Percentiles rank a stretch among this genome's conserved stretches.
These are phyloP conservation scores for Galeopsomyia nigrocyanea DNA, from an alignment of 2,888 invertebrate genomes.

Conservation along the genomic window DNA sequence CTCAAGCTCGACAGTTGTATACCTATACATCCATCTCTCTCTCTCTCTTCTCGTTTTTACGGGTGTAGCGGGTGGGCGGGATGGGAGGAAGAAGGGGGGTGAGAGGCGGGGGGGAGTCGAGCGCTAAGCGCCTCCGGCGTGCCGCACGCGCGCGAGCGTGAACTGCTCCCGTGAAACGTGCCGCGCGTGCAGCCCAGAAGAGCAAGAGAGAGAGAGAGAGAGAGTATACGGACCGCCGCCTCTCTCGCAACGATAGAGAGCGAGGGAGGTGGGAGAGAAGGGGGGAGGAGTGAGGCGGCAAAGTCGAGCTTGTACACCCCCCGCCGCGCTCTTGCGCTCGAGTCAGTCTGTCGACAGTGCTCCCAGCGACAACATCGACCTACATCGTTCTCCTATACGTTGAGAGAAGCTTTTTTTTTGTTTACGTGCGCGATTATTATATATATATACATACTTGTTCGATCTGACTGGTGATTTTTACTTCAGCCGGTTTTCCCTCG, in stretches of 20 bases:
- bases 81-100: no score
- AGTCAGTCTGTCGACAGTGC: slow-evolving; percentile 62
- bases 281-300: slow-evolving; percentile 58
- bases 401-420: not conserved
- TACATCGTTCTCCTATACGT: not conserved
- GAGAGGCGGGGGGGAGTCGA: not conserved
- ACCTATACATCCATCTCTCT: not conserved
- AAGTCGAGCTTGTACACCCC: slow-evolving; percentile 46
- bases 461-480: no score
- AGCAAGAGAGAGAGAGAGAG: slow-evolving; percentile 15
- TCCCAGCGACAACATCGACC: slow-evolving; percentile 56
- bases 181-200: slow-evolving; percentile 44
- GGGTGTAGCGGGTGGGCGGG: no score
- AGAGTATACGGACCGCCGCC: slow-evolving; percentile 45
- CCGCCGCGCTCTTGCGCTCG: slow-evolving; percentile 39
- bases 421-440: not conserved
- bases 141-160: slow-evolving; percentile 20
- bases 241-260: slow-evolving; percentile 47
- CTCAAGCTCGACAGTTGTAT: slow-evolving; percentile 12
- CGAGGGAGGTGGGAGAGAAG: slow-evolving; percentile 34
- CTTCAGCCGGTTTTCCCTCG: no score
- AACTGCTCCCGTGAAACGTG: slow-evolving; percentile 39
- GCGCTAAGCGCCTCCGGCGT: slow-evolving; percentile 41
- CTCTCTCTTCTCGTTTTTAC: no score
- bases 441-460: not conserved